Evolutionary conservation across 2,113 vertebrate genomes (phyloP), one percentile per base, ranked within the genome.

Genomic region (Channa argus): DNA sequence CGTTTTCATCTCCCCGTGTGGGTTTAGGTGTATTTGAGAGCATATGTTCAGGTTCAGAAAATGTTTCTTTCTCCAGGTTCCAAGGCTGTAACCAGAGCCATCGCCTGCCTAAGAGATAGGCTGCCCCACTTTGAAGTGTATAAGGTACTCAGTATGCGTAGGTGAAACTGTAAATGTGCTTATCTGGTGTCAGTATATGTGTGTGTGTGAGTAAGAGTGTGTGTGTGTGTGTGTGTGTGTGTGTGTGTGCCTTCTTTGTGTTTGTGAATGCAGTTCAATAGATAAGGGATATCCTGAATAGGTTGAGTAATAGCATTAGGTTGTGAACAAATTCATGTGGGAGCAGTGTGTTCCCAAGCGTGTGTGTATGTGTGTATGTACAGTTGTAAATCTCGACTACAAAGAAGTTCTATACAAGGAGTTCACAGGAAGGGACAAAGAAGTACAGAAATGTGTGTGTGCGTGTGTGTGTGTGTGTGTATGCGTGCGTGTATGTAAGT

Each of bases 91-190:
- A 85, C 81, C 83, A 63, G 59, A 80, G 74, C 36, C 53, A 77
- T 63, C 78, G 75, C 61, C 74, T 83, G 74, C 74, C 67, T 59
- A 43, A 79, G 67, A 89, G 86, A 86, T 86, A 80, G 68, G 63
- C 58, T 80, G 82, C 51, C 81, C 81, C 64, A 85, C 88, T 91
- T 92, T 90, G 88, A 91, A 88, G 86, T 85, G 54, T 56, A 73
- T 73, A 87, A 87, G 82, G 81, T 79, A 60, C 83, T 86, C 76
- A 37, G 71, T 87, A 75, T 81, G 90, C 71, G 66, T 79, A 77
- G 85, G 83, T 77, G 79, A 88, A 82, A 85, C 84, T 84, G 78
- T 86, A 91, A 92, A 86, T 86, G 85, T 89, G 84, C 86, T 91
- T 91, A 92, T 89, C 84, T 87, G 58, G 66, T 83, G 87, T 78